A percentile compares a stretch with the other conserved stretches of the same genome.
phyloP scores from a whole-genome alignment of 2,797 vertebrate species.

The Galago senegalensis region DNA sequence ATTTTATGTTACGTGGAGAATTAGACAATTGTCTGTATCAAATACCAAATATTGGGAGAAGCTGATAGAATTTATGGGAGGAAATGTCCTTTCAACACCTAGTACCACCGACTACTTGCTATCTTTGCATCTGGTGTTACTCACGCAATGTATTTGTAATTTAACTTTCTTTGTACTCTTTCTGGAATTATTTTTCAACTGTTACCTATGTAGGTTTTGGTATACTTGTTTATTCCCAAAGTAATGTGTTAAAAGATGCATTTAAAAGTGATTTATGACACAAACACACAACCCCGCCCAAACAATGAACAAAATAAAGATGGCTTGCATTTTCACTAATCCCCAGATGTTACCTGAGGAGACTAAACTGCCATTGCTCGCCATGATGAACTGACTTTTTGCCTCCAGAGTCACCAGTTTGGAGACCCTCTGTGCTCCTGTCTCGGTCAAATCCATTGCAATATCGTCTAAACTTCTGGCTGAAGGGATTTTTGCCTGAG shows the following conservation, averaged over 20 bases:
- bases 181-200: slow-evolving; percentile 5
- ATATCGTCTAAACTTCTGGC: slow-evolving; percentile 96
- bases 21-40: background rate
- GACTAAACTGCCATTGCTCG: slow-evolving; percentile 97
- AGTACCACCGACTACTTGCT: too few species aligned
- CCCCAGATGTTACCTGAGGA: slow-evolving; percentile 93
- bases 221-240: background rate
- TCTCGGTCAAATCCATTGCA: slow-evolving; percentile 96
- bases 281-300: background rate
- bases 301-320: background rate
- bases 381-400: slow-evolving; percentile 96
- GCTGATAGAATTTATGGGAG: background rate
- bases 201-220: background rate
- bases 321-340: rapidly evolving
- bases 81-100: background rate
- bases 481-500: slow-evolving; percentile 95
- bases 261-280: background rate
- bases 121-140: background rate
- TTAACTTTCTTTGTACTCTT: slow-evolving; percentile 26
- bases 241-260: background rate
- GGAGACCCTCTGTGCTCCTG: slow-evolving; percentile 91
- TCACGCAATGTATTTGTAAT: background rate
- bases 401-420: slow-evolving; percentile 92
- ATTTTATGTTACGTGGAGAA: background rate
- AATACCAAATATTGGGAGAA: background rate